Percentiles rank a stretch among this genome's conserved stretches.
phyloP scores from a whole-genome alignment of 2,797 vertebrate species.

The Poliocrania exsul region DNA sequence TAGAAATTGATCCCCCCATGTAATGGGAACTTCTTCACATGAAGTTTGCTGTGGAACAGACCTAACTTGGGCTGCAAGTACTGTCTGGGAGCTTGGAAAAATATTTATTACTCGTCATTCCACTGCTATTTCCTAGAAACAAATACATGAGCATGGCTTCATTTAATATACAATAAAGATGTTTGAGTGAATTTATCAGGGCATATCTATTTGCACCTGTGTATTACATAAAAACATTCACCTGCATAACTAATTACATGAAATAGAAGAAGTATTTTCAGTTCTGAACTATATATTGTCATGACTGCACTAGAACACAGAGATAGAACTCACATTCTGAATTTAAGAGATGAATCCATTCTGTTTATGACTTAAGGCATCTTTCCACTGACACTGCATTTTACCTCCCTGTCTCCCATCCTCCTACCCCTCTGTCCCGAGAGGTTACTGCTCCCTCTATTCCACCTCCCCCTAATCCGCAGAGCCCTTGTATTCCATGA shows the following conservation, averaged over 20 bases:
- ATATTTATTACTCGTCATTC: not conserved
- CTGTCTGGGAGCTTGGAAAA: not conserved
- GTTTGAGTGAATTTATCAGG: not conserved
- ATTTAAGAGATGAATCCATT: not conserved
- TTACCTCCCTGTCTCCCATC: not conserved
- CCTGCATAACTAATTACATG: not conserved
- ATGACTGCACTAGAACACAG: not conserved
- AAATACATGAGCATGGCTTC: not conserved
- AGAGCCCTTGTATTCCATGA: not conserved
- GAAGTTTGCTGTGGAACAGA: not conserved
- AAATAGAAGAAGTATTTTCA: not conserved
- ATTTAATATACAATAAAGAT: not conserved
- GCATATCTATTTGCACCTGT: not conserved
- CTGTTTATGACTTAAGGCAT: not conserved
- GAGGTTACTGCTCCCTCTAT: not conserved
- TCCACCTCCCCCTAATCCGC: not conserved
- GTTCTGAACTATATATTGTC: not conserved
- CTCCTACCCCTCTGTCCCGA: not conserved
- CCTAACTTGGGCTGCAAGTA: not conserved
- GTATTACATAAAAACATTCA: fast-evolving
- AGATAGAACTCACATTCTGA: not conserved
- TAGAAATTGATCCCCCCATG: not conserved
- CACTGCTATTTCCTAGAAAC: not conserved
- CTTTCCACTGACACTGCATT: not conserved
- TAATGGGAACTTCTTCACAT: not conserved